A percentile compares a stretch with the other conserved stretches of the same genome.
These are phyloP conservation scores for Sturnus vulgaris DNA, from an alignment of 2,113 vertebrate genomes.

Conservation along the genomic window DNA sequence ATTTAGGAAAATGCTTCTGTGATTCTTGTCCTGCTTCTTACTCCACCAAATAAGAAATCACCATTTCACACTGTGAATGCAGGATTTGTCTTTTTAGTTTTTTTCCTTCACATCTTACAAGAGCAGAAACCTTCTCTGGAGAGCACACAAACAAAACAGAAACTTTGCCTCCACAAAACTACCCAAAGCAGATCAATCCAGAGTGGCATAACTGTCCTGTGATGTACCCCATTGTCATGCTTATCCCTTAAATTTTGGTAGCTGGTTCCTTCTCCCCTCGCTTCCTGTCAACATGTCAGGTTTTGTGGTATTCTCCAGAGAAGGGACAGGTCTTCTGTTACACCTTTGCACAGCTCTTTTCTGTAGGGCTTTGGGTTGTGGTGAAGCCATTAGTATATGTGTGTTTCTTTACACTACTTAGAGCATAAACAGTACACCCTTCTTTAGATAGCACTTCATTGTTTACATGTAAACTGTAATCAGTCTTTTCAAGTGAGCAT, in stretches of 20 bases:
- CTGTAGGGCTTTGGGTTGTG: background rate
- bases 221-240: background rate
- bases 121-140: background rate
- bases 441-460: background rate
- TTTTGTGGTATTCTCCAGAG: background rate
- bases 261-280: background rate
- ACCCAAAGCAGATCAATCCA: background rate
- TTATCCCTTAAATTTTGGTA: background rate
- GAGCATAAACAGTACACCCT: background rate
- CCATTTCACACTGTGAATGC: background rate
- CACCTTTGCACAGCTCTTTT: background rate
- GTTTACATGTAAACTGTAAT: background rate
- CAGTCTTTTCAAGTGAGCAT: background rate
- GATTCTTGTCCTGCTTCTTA: constrained; percentile 1
- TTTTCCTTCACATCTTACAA: background rate
- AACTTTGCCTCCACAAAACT: background rate
- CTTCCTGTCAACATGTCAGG: background rate
- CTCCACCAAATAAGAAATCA: background rate
- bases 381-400: background rate
- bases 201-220: background rate
- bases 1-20: constrained; percentile 34
- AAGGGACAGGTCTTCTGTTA: background rate
- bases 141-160: background rate
- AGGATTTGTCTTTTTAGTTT: background rate
- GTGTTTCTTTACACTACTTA: background rate